Evolutionary conservation across 2,113 vertebrate genomes (phyloP), one percentile per base, ranked within the genome.

Genomic region (Ammodytes dubius): DNA sequence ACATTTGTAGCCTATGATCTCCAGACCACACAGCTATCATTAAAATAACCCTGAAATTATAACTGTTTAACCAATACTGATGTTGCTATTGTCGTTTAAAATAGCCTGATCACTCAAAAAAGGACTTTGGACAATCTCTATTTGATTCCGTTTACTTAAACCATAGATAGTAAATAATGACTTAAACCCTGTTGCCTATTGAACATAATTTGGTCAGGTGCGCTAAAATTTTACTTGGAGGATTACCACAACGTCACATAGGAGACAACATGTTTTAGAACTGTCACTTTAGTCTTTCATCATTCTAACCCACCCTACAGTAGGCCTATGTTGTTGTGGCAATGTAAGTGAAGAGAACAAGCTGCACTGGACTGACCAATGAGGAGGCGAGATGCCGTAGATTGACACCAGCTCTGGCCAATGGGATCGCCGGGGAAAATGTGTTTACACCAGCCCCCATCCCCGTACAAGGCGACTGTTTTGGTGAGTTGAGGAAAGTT

Each of bases 401-500:
- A 89, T 17, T 74, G 89, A 87, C 85, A 13, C 8, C 0, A 0
- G 0, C 0, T 7, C 3, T 7, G 56, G 8, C 90, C 89, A 92
- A 93, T 89, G 13, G 65, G 37, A 66, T 5, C 12, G 46, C 63
- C 15, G 19, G 45, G 13, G 42, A 58, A n/a, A 49, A 15, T 45
- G n/a, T 70, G 87, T 92, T 90, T 87, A 84, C 35, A 85, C 84
- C 88, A n/a, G 59, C 89, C 92, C 82, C 13, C 35, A 65, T 78
- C 19, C 64, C 85, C 84, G 84, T 84, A 83, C 79, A 83, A 91
- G 88, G 85, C 80, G 91, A 91, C 84, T 90, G 91, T 93, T 92
- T 92, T 88, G 93, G 93, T 94, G 87, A 93, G 92, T 93, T 85
- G 8, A 64, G 79, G 58, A 77, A 92, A 93, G 88, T 93, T 93